Conservation (phyloP, 2,797 vertebrate genomes). For the Arnoldichthys spilopterus region DNA sequence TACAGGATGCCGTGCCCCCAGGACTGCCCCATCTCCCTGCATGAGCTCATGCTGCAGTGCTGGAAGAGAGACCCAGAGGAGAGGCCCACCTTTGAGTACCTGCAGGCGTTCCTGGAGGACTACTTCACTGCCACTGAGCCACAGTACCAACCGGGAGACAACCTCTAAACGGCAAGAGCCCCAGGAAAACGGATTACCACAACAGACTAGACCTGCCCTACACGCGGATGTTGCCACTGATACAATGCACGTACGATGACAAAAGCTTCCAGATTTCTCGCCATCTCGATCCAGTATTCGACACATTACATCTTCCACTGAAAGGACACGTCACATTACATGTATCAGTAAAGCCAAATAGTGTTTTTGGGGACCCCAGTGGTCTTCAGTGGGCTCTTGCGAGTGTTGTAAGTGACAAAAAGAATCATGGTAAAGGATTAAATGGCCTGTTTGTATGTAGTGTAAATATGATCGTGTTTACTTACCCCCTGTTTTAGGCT, state of each 20-base stretch:
- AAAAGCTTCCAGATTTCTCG: conserved; percentile 58
- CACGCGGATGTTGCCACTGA: conserved; percentile 30
- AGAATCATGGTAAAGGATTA: conserved; percentile 61
- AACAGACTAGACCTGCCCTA: conserved; percentile 35
- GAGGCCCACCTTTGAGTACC: conserved; percentile 96
- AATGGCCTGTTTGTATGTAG: conserved; percentile 74
- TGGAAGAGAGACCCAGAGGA: conserved; percentile 99
- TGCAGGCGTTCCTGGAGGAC: conserved; percentile 99
- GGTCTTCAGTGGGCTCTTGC: conserved; percentile 25
- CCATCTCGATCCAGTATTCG: conserved; percentile 50
- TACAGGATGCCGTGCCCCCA: conserved; percentile 98
- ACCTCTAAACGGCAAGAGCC: conserved; percentile 84
- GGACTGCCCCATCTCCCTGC: conserved; percentile 96
- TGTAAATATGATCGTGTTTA: conserved; percentile 85
- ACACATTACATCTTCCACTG: conserved; percentile 57
- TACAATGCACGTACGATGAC: conserved; percentile 39
- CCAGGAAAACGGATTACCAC: conserved; percentile 27
- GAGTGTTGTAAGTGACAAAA: conserved; percentile 40
- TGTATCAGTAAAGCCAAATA: conserved; percentile 54
- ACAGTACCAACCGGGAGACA: conserved; percentile 98
- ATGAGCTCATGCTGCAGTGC: conserved; percentile 99
- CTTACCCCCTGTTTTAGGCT: conserved; percentile 68
- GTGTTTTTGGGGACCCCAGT: conserved; percentile 42
- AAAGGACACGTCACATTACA: conserved; percentile 49
- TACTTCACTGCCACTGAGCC: conserved; percentile 99